Conservation (phyloP, 2,888 invertebrate genomes). For the Bembecia ichneumoniformis region DNA sequence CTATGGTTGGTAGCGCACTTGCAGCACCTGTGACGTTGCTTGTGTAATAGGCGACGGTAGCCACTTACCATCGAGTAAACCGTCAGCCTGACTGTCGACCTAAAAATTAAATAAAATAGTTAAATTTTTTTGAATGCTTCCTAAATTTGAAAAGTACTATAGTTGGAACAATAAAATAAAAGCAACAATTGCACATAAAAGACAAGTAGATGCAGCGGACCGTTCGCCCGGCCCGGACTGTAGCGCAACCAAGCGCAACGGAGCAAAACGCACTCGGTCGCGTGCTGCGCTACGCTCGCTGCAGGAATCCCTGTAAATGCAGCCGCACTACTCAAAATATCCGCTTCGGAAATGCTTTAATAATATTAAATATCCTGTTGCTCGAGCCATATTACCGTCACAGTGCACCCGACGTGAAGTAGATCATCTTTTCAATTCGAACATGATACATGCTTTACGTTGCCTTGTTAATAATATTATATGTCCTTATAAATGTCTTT, state of each 20-base stretch:
- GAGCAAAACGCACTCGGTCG: background rate
- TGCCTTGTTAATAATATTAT: too few species aligned
- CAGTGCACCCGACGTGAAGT: background rate
- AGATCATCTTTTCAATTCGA: background rate
- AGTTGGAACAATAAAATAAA: background rate
- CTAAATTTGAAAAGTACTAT: background rate
- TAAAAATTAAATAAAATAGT: background rate
- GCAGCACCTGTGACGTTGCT: too few species aligned
- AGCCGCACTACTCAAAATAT: background rate
- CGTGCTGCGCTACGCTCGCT: too few species aligned
- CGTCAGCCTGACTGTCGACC: too few species aligned
- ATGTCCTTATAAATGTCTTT: too few species aligned
- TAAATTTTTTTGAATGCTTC: background rate
- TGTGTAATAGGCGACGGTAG: too few species aligned
- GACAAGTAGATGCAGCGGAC: background rate
- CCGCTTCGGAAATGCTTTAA: slow-evolving; percentile 3
- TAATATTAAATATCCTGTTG: slow-evolving; percentile 4
- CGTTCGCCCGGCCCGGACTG: too few species aligned
- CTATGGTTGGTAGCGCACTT: too few species aligned
- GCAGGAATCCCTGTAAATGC: background rate
- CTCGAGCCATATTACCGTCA: background rate
- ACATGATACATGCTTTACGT: too few species aligned
- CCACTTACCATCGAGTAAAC: too few species aligned
- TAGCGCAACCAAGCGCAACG: background rate
- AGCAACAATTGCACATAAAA: background rate